phyloP scores from a whole-genome alignment of 2,113 vertebrate species.

The Elephas maximus region DNA sequence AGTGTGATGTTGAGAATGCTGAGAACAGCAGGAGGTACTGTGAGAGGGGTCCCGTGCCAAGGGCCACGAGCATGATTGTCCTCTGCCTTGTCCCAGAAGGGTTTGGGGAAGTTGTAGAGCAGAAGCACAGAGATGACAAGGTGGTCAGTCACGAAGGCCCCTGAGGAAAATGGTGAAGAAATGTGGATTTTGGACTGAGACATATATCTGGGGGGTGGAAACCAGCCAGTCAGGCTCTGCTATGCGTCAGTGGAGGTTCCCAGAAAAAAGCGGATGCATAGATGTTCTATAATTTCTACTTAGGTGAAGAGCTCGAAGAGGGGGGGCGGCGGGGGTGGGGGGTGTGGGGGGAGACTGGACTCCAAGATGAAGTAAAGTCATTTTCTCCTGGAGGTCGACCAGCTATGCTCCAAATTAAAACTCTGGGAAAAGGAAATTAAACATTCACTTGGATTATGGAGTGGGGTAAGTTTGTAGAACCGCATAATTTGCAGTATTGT shows the following conservation, averaged over 20 bases:
- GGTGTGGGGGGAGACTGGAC: background rate
- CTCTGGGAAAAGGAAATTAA: background rate
- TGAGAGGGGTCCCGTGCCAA: too few relatives aligned
- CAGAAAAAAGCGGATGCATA: background rate
- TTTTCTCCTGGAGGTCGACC: background rate
- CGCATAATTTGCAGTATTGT: background rate
- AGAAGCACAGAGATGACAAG: background rate
- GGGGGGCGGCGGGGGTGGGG: too few relatives aligned
- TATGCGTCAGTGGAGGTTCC: background rate
- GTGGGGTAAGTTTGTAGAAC: background rate
- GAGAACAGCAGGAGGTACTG: accelerated
- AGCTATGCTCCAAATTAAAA: background rate
- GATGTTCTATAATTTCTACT: background rate
- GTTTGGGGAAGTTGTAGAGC: background rate
- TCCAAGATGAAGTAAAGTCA: background rate
- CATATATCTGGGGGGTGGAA: background rate
- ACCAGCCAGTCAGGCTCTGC: background rate
- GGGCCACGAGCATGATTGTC: background rate
- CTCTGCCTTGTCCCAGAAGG: background rate
- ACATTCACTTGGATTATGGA: background rate
- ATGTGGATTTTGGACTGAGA: background rate
- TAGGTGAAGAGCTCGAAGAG: background rate
- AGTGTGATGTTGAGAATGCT: background rate
- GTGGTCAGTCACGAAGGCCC: background rate
- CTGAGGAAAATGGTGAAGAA: background rate